Evolutionary conservation across 2,888 invertebrate genomes (phyloP).

Genomic region (Priocnemis perturbator): DNA sequence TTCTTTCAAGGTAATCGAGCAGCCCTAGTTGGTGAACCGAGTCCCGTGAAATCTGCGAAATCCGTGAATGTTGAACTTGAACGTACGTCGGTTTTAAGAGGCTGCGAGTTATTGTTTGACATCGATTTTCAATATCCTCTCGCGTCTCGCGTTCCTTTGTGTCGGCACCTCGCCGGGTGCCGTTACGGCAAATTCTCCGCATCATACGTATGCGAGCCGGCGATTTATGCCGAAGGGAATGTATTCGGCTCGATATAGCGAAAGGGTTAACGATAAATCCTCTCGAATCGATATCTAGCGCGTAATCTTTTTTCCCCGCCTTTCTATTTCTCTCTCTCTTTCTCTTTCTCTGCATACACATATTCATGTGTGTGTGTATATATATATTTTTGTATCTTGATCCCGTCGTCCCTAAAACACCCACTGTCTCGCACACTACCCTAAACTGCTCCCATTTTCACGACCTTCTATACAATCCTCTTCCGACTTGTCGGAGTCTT

Average conservation of each 20-base stretch:
- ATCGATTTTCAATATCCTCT: too few species aligned
- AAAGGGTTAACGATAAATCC: too few species aligned
- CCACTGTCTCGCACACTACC: background rate
- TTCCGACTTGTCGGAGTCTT: background rate
- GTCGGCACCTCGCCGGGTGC: too few species aligned
- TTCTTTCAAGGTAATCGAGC: too few species aligned
- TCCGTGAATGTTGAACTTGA: slow-evolving; percentile 1
- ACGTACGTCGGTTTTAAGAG: background rate
- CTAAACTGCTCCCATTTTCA: background rate
- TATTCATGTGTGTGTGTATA: background rate
- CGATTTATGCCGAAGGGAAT: too few species aligned
- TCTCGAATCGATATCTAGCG: background rate
- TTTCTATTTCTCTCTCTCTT: background rate
- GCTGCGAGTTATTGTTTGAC: background rate
- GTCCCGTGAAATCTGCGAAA: background rate
- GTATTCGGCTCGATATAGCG: too few species aligned
- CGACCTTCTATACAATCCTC: background rate
- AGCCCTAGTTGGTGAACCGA: too few species aligned
- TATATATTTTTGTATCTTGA: background rate
- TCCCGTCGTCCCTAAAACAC: background rate
- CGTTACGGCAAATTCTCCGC: too few species aligned
- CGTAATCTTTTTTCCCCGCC: slow-evolving; percentile 18
- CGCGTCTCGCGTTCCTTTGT: too few species aligned
- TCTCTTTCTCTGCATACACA: too few species aligned
- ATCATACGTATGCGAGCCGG: too few species aligned